phyloP scores from a whole-genome alignment of 2,113 vertebrate species.

The Neolamprologus ventralis region DNA sequence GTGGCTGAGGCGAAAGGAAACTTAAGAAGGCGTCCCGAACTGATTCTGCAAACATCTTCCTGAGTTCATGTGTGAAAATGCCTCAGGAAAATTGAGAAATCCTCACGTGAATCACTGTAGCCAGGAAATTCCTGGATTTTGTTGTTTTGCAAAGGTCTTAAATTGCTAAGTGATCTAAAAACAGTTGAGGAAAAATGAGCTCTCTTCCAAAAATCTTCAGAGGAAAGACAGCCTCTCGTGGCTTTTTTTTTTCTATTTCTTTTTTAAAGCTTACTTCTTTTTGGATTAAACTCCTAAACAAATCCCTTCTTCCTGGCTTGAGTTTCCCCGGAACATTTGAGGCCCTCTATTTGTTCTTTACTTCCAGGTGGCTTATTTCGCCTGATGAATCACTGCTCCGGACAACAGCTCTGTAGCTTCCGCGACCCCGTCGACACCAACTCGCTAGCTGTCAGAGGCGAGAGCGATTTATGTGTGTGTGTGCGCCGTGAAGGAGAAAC shows the following conservation, averaged over 20 bases:
- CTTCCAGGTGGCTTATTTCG: constrained; percentile 34
- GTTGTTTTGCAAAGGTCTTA: background rate
- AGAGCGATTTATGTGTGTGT: background rate
- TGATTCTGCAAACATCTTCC: background rate
- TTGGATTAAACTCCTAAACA: background rate
- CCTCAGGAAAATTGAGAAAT: background rate
- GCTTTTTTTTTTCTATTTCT: background rate
- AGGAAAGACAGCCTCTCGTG: background rate
- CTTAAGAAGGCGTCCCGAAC: background rate
- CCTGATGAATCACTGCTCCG: background rate
- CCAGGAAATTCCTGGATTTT: background rate
- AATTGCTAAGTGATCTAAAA: background rate
- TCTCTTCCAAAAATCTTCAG: background rate
- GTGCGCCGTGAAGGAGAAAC: constrained; percentile 32
- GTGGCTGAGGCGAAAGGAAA: background rate
- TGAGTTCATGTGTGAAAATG: background rate
- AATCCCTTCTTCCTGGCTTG: background rate
- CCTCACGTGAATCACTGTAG: background rate
- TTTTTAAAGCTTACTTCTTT: background rate
- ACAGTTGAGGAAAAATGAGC: background rate
- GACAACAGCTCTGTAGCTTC: constrained; percentile 5
- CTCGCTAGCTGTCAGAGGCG: constrained; percentile 45
- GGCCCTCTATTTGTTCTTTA: background rate
- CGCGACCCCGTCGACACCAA: constrained; percentile 43
- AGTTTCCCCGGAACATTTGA: background rate